Conservation (phyloP, 2,113 vertebrate genomes). For the human region DNA sequence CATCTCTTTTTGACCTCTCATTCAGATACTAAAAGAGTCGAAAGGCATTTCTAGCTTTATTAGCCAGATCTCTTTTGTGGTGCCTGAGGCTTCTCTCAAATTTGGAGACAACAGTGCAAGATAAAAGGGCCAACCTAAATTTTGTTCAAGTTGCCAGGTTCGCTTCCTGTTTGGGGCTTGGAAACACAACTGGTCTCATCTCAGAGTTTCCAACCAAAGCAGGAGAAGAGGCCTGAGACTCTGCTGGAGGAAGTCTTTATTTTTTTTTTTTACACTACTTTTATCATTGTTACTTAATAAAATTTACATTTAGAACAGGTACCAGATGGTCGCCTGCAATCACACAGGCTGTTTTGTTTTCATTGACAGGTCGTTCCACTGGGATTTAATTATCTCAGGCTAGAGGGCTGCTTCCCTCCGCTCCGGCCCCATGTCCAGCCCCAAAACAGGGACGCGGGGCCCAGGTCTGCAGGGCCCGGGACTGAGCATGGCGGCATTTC, state of each 20-base stretch:
- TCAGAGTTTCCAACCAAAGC: background rate
- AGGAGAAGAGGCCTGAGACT: background rate
- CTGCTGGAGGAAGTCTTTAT: background rate
- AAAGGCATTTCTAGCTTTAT: background rate
- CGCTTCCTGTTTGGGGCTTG: background rate
- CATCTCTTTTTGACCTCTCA: rapidly evolving
- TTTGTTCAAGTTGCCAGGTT: background rate
- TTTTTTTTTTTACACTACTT: background rate
- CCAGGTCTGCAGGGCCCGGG: rapidly evolving
- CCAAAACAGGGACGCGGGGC: rapidly evolving
- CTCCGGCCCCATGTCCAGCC: rapidly evolving
- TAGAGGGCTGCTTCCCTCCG: background rate
- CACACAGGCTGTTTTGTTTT: rapidly evolving
- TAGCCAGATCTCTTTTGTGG: background rate
- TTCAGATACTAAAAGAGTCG: background rate
- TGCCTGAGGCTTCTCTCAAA: rapidly evolving
- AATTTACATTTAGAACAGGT: background rate
- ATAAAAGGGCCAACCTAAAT: background rate
- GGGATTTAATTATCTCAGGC: background rate
- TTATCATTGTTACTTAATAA: background rate
- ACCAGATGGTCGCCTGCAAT: rapidly evolving
- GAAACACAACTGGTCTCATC: rapidly evolving
- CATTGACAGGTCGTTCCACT: rapidly evolving
- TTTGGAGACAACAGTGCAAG: rapidly evolving
- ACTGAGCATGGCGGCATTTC: rapidly evolving